Evolutionary conservation across 2,797 vertebrate genomes (phyloP), one percentile per base, ranked within the genome.

Genomic region (Lophotriccus pileatus): DNA sequence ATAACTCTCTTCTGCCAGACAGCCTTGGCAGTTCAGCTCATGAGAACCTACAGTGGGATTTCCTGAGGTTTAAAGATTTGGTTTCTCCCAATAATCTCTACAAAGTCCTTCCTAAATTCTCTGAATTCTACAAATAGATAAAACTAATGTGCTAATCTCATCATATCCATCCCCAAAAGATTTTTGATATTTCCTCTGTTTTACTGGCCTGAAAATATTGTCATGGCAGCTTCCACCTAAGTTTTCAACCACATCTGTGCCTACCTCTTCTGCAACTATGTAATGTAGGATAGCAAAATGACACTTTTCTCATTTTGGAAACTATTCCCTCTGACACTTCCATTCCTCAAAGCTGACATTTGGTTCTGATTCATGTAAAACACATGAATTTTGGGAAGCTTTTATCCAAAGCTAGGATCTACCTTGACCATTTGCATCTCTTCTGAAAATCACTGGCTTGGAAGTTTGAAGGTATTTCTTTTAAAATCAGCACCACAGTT

Each of bases 21-120:
- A 64, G 6, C 13, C 16, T 44, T 94, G 76, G 73, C 66, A 78
- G 55, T 55, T 75, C 39, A 80, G 50, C n/a, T 94, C 62, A 62
- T 95, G 83, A 87, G 89, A 95, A 89, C 9, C 7, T 80, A 49
- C 43, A 67, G 27, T 52, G 37, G 27, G 87, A 87, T 92, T 94
- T 93, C 32, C 53, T 91, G 87, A 75, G 37, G 3, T 72, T 93
- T 78, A 69, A 81, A 85, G 15, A 52, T 72, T 81, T 72, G 15
- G 8, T 90, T 95, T 91, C 52, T 53, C 16, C 11, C 47, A 66
- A 24, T 44, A 81, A 86, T 9, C n/a, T 87, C 66, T 67, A 60
- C 18, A 46, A 87, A 94, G 19, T 30, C 23, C 34, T 67, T 89
- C 47, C 36, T 39, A 90, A 91, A 94, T 87, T 86, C 62, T 77